phyloP scores from a whole-genome alignment of 2,888 invertebrate genomes.

The Atrina japonica region DNA sequence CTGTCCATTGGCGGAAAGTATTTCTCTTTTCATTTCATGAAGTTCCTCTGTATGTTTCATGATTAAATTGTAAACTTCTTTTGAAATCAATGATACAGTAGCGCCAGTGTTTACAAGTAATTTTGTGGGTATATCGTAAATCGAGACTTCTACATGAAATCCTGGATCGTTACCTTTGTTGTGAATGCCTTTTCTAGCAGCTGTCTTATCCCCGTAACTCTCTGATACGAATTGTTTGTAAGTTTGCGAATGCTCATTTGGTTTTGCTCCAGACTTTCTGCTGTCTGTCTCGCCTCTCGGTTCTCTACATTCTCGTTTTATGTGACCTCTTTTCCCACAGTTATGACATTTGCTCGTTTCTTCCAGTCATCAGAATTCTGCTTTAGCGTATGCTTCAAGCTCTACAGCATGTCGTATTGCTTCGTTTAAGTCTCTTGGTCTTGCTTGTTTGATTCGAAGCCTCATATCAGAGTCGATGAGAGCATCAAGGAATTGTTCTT shows the following conservation, averaged over 20 bases:
- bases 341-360: neutral
- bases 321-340: neutral
- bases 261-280: too few species aligned
- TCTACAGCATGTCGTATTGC: conserved; percentile 30
- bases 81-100: too few species aligned
- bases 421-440: conserved; percentile 25
- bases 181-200: neutral
- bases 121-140: too few species aligned
- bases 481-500: too few species aligned
- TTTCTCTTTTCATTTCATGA: neutral
- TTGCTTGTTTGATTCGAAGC: conserved; percentile 24
- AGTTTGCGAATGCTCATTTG: too few species aligned
- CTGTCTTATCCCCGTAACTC: neutral
- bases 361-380: conserved; percentile 1
- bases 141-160: too few species aligned
- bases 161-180: too few species aligned
- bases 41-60: neutral
- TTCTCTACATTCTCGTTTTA: neutral
- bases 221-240: neutral
- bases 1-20: conserved; percentile 5
- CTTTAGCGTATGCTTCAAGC: conserved; percentile 26
- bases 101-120: too few species aligned
- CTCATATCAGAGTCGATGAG: conserved; percentile 22
- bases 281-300: neutral
- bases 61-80: too few species aligned